Evolutionary conservation across 2,113 vertebrate genomes (phyloP), one percentile per base, ranked within the genome.

Genomic region (Sylvilagus bachmani): DNA sequence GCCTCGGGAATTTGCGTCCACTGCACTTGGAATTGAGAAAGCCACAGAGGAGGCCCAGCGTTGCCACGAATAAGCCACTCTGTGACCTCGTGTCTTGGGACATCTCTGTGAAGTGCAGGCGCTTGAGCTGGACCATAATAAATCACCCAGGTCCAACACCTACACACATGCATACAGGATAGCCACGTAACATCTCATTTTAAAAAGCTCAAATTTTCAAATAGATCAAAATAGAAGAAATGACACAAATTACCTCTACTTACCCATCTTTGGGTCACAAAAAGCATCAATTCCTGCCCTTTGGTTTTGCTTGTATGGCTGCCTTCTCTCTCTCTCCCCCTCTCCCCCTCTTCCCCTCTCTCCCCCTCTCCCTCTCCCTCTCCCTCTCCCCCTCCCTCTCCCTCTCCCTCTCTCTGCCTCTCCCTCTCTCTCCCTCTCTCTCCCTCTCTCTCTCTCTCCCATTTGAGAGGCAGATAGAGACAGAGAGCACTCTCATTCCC

Each of bases 1-100:
- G 0, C 6, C 36, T 61, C 1, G 3, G 13, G 8, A 22, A 24
- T 16, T 7, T 69, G 29, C 10, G 36, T 27, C 51, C 21, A 11
- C 36, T 38, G 6, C 4, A 1, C 12, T 3, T 12, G 5, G 31
- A 27, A 27, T 49, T 10, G 36, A 24, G 19, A 8, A 25, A 77
- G 16, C 36, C 27, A 21, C 77, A 31, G 17, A 36, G 44, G 10
- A 25, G 19, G 8, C 3, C 33, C 75, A 67, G 53, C 8, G 9
- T 6, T 27, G 36, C 29, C 74, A 85, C 21, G 31, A 6, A 16
- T 22, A 62, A 53, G 38, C n/a, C 31, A 3, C 24, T 33, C 24
- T 61, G 49, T n/a, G 49, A 36, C 58, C 44, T 69, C 61, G 77
- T 66, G 24, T 17, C 6, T 31, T 10, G n/a, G 3, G 14, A n/a